Conservation (phyloP, 2,113 vertebrate species). For the Ictidomys tridecemlineatus region DNA sequence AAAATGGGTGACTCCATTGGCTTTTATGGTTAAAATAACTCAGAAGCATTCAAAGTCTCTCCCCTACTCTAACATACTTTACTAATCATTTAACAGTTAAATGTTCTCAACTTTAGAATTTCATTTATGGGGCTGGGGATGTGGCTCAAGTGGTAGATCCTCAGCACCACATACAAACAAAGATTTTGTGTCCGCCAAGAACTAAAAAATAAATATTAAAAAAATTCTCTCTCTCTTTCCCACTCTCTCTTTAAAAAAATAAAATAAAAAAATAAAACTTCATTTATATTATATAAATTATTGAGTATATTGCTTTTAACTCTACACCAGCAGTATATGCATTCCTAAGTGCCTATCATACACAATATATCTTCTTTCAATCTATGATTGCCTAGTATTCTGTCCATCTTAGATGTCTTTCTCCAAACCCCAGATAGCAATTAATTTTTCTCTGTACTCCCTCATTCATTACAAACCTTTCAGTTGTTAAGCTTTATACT, state of each 20-base stretch:
- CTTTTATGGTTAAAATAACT: slow-evolving; percentile 40
- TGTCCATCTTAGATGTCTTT: neutral
- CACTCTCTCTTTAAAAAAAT: no score
- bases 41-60: neutral
- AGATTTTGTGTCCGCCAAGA: no score
- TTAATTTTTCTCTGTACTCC: neutral
- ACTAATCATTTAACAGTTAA: neutral
- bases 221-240: no score
- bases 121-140: neutral
- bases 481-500: neutral
- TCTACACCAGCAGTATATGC: neutral
- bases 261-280: no score
- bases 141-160: no score
- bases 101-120: neutral
- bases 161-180: no score
- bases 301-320: neutral
- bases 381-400: neutral
- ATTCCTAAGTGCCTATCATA: neutral
- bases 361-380: neutral
- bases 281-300: neutral
- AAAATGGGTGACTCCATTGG: neutral
- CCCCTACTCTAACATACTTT: neutral
- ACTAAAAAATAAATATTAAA: no score
- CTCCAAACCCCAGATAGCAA: neutral
- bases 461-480: neutral